Evolutionary conservation across 2,888 invertebrate genomes (phyloP).

Genomic region (Synergus laeviventris): DNA sequence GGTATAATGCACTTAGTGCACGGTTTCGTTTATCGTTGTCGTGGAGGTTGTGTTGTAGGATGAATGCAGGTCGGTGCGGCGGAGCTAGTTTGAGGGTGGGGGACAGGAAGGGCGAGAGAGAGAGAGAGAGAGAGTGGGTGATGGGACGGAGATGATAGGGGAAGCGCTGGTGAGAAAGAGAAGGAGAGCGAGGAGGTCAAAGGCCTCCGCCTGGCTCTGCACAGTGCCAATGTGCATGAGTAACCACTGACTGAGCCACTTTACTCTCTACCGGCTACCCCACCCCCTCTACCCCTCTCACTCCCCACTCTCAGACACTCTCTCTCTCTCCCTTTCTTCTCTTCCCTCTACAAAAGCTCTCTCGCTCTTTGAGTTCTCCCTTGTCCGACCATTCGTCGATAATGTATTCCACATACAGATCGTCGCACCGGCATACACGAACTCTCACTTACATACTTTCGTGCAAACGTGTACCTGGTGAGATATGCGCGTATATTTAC

Average conservation of each 20-base stretch:
- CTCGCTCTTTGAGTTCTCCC: slow-evolving; percentile 33
- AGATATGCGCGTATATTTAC: slow-evolving; percentile 42
- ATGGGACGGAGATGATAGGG: slow-evolving; percentile 31
- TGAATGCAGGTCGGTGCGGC: slow-evolving; percentile 64
- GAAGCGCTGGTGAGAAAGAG: slow-evolving; percentile 47
- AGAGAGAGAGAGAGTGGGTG: slow-evolving; percentile 28
- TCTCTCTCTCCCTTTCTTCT: too few species aligned
- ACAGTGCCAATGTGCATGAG: slow-evolving; percentile 62
- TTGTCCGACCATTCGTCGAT: slow-evolving; percentile 56
- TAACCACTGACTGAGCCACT: slow-evolving; percentile 59
- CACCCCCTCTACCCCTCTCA: slow-evolving; percentile 45
- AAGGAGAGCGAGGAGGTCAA: slow-evolving; percentile 68
- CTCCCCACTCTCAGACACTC: too few species aligned
- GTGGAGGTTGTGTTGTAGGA: slow-evolving; percentile 56
- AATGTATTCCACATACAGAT: slow-evolving; percentile 62
- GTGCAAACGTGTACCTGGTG: slow-evolving; percentile 35
- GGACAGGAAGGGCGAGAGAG: slow-evolving; percentile 51
- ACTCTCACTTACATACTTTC: slow-evolving; percentile 43
- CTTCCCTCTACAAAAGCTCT: slow-evolving; percentile 3
- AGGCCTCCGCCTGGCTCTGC: slow-evolving; percentile 71
- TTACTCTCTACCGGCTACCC: slow-evolving; percentile 45
- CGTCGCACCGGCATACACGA: slow-evolving; percentile 50
- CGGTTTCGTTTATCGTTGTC: slow-evolving; percentile 64
- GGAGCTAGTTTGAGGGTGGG: slow-evolving; percentile 46
- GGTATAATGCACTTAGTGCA: slow-evolving; percentile 67